phyloP scores from a whole-genome alignment of 1,140 invertebrate genomes.

The Neocloeon triangulifer region DNA sequence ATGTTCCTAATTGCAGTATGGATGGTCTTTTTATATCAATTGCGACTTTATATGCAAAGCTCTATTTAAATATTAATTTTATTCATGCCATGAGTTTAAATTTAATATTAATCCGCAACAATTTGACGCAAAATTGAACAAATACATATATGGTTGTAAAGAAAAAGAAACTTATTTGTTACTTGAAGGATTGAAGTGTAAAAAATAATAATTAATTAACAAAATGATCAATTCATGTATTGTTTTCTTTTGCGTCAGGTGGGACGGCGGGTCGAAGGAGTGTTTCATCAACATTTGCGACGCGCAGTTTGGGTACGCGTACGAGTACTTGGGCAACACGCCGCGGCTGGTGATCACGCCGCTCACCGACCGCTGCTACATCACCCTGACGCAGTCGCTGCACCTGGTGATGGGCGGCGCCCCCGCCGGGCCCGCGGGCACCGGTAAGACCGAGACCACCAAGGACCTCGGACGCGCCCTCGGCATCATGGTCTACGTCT shows the following conservation, averaged over 20 bases:
- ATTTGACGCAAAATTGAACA: no score
- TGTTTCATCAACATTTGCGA: conserved; percentile 88
- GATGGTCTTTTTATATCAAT: no score
- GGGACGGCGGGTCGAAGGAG: conserved; percentile 59
- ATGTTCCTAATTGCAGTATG: no score
- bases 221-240: background rate
- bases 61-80: no score
- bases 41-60: no score
- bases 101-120: no score
- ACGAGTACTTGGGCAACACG: conserved; percentile 67
- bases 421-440: conserved; percentile 53
- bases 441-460: conserved; percentile 83
- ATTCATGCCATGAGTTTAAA: no score
- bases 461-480: conserved; percentile 78
- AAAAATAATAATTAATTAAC: conserved; percentile 1
- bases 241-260: conserved; percentile 19
- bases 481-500: conserved; percentile 87
- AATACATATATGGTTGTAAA: no score
- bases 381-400: conserved; percentile 68
- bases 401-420: conserved; percentile 83
- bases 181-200: conserved; percentile 12
- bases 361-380: conserved; percentile 71
- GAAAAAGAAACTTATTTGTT: no score
- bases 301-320: conserved; percentile 52
- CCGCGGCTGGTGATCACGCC: conserved; percentile 66